Evolutionary conservation across 2,888 invertebrate species (phyloP).

Genomic region (Cheilosia urbana): DNA sequence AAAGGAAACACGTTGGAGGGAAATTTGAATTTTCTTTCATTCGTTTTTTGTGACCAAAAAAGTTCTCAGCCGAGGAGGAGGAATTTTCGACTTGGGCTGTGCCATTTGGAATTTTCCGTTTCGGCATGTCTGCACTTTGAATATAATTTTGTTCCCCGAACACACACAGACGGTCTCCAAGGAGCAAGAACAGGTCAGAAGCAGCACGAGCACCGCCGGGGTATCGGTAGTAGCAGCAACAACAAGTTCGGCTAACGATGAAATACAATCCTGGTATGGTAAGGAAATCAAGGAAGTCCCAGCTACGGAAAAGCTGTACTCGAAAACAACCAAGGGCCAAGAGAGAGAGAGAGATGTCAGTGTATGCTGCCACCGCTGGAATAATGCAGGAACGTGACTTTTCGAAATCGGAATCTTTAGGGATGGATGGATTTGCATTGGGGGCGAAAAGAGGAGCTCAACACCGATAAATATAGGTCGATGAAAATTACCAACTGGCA

Average conservation of each 20-base stretch:
- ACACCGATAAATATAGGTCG: slow-evolving; percentile 48
- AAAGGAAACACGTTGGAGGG: slow-evolving; percentile 57
- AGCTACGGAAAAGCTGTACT: not conserved
- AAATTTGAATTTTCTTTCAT: slow-evolving; percentile 59
- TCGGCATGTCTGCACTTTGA: slow-evolving; percentile 69
- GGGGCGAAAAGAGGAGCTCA: slow-evolving; percentile 23
- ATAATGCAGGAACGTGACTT: slow-evolving; percentile 73
- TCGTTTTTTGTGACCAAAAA: slow-evolving; percentile 24
- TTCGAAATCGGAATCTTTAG: slow-evolving; percentile 66
- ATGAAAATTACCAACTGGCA: slow-evolving; percentile 32
- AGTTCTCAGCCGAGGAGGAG: slow-evolving; percentile 14
- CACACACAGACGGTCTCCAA: not conserved
- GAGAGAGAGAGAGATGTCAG: slow-evolving; percentile 18
- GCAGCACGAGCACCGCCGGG: not conserved
- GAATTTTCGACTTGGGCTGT: slow-evolving; percentile 44
- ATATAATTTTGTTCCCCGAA: slow-evolving; percentile 42
- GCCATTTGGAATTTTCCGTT: slow-evolving; percentile 54
- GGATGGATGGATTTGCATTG: slow-evolving; percentile 51
- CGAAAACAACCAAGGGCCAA: slow-evolving; percentile 26
- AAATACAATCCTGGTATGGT: slow-evolving; percentile 64
- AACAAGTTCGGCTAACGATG: slow-evolving; percentile 65
- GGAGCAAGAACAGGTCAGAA: not conserved
- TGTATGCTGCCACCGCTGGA: slow-evolving; percentile 38
- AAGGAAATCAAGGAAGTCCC: slow-evolving; percentile 64
- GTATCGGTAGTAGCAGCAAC: slow-evolving; percentile 30